Evolutionary conservation across 2,113 vertebrate species (phyloP).

Genomic region (Sterna hirundo): DNA sequence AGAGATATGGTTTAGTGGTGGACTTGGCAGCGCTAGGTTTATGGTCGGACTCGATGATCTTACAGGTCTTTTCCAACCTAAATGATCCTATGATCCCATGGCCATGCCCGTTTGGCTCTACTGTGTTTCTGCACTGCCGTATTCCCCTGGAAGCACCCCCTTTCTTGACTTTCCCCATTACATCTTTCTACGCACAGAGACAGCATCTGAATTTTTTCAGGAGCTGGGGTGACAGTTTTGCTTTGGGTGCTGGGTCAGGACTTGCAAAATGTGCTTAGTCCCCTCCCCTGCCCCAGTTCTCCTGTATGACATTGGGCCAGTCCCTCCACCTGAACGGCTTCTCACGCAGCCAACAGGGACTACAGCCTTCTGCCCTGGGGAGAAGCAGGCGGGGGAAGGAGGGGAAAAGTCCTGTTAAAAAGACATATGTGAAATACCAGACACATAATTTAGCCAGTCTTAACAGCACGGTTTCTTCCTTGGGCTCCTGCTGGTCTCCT

Average conservation of each 20-base stretch:
- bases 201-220: not conserved
- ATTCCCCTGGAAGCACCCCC: accelerated
- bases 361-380: not conserved
- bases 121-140: not conserved
- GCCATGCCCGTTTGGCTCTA: not conserved
- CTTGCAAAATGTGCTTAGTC: not conserved
- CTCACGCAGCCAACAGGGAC: not conserved
- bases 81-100: not conserved
- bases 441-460: not conserved
- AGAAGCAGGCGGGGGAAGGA: not conserved
- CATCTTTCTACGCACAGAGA: too few relatives aligned
- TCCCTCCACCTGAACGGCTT: not conserved
- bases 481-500: not conserved
- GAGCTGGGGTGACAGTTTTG: not conserved
- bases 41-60: not conserved
- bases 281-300: not conserved
- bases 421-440: not conserved
- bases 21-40: not conserved
- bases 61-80: not conserved
- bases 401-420: not conserved
- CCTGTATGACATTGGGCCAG: not conserved
- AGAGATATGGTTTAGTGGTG: not conserved
- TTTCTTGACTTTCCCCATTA: not conserved
- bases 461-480: not conserved
- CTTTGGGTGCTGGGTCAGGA: not conserved